Conservation (phyloP, 1,140 invertebrate genomes). For the Pseudomyrmex gracilis region DNA sequence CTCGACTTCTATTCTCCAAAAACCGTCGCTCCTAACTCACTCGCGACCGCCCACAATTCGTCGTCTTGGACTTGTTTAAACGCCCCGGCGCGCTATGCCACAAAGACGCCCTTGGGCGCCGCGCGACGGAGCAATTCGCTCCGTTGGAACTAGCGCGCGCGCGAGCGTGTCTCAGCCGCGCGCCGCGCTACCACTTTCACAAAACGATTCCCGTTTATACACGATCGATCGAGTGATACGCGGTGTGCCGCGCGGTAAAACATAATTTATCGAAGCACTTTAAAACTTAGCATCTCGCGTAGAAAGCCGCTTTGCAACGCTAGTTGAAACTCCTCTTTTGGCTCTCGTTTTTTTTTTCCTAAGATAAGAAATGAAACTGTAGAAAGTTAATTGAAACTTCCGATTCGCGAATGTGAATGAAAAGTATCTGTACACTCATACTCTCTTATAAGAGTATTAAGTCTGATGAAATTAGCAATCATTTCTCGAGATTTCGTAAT, state of each 20-base stretch:
- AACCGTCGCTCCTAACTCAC: constrained; percentile 40
- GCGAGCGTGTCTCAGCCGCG: constrained; percentile 36
- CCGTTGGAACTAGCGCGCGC: neutral
- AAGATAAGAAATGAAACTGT: neutral
- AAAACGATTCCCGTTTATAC: constrained; percentile 50
- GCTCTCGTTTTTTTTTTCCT: constrained; percentile 17
- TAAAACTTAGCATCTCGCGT: constrained; percentile 33
- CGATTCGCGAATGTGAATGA: neutral
- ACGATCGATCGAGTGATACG: constrained; percentile 39
- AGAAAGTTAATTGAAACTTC: neutral
- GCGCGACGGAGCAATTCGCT: neutral
- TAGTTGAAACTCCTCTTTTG: constrained; percentile 10
- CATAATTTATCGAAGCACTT: constrained; percentile 44
- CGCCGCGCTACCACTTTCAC: constrained; percentile 20
- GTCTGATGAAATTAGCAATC: neutral
- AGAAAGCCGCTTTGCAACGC: constrained; percentile 22
- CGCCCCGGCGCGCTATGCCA: neutral
- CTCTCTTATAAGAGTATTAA: too few relatives aligned
- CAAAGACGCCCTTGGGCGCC: neutral
- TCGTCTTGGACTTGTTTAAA: constrained; percentile 53
- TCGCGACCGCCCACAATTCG: constrained; percentile 54
- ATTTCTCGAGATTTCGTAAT: neutral
- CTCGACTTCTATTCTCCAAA: constrained; percentile 53
- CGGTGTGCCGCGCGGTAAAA: constrained; percentile 21
- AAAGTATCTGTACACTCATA: too few relatives aligned